A percentile compares a stretch with the other conserved stretches of the same genome.
These are phyloP conservation scores for Pachyramphus minor DNA, from an alignment of 2,113 vertebrate species.

Conservation along the genomic window DNA sequence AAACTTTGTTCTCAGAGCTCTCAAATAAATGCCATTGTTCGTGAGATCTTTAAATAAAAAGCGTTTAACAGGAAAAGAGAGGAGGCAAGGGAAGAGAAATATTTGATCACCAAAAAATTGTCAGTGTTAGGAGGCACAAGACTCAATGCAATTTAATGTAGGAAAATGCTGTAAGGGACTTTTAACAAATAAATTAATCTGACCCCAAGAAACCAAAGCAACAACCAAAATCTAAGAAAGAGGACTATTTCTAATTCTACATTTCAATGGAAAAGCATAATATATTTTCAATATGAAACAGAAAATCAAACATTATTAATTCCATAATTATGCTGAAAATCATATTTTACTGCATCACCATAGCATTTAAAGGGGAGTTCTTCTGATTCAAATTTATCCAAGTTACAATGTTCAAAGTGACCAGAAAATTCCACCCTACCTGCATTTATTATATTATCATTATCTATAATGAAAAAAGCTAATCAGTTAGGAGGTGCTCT, in stretches of 20 bases:
- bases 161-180: neutral
- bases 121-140: neutral
- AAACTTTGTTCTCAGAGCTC: conserved; percentile 16
- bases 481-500: neutral
- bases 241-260: neutral
- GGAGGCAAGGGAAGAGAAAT: neutral
- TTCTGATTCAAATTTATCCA: neutral
- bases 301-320: neutral
- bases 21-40: neutral
- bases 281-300: neutral
- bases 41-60: neutral
- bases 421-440: neutral
- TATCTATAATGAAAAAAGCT: neutral
- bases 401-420: neutral
- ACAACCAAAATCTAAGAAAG: neutral
- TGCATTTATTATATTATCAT: neutral
- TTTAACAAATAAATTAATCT: neutral
- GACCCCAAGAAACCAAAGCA: neutral
- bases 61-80: conserved; percentile 9
- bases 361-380: neutral
- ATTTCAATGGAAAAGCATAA: neutral
- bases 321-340: neutral
- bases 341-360: neutral
- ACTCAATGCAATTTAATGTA: neutral
- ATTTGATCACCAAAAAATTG: neutral